Evolutionary conservation across 2,888 invertebrate genomes (phyloP).

Genomic region (Pachydiplax longipennis): DNA sequence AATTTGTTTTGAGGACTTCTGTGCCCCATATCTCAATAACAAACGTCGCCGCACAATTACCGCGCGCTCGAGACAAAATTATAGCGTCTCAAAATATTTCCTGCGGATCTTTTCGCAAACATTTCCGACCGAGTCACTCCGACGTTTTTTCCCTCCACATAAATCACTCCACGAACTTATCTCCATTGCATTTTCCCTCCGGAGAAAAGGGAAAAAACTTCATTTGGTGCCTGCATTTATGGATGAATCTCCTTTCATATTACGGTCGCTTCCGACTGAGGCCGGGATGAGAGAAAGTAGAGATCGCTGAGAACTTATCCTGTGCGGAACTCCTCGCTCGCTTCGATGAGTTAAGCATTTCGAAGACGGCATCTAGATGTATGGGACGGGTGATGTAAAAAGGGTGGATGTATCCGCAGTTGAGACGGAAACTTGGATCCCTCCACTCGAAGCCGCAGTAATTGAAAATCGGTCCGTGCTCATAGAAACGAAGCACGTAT

Average conservation of each 20-base stretch:
- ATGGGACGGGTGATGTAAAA: not conserved
- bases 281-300: not conserved
- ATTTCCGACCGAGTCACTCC: no score
- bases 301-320: not conserved
- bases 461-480: not conserved
- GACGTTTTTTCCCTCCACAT: not conserved
- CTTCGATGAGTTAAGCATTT: not conserved
- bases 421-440: not conserved
- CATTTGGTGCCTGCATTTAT: not conserved
- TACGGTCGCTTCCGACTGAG: not conserved
- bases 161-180: not conserved
- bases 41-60: no score
- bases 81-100: no score
- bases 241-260: not conserved
- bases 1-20: no score
- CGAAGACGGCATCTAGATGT: not conserved
- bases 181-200: not conserved
- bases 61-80: no score
- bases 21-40: no score
- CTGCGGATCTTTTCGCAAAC: no score
- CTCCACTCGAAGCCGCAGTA: not conserved
- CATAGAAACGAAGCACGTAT: not conserved
- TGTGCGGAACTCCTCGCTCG: not conserved
- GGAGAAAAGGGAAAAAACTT: not conserved
- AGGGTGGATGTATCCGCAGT: not conserved